Evolutionary conservation across 2,113 vertebrate genomes (phyloP).

Genomic region (Cygnus atratus): DNA sequence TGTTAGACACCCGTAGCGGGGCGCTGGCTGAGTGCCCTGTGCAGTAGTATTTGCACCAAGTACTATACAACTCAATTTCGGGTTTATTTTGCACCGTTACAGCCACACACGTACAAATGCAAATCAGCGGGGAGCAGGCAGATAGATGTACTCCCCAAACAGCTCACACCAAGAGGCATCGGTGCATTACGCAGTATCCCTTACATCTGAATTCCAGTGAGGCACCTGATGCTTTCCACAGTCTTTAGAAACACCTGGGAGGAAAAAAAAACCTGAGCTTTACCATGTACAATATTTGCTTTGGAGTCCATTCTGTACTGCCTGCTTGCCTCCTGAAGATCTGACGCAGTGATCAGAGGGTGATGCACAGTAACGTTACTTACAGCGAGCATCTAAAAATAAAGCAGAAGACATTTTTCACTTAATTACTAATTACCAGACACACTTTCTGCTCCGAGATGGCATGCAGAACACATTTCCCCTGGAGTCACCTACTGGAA

Average conservation of each 20-base stretch:
- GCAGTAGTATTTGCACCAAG: rapidly evolving
- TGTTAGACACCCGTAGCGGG: background rate
- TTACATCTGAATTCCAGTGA: rapidly evolving
- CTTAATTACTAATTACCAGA: background rate
- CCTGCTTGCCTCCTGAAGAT: conserved; percentile 86
- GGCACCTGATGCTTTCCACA: rapidly evolving
- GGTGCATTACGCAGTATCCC: rapidly evolving
- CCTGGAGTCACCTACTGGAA: background rate
- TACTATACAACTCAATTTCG: rapidly evolving
- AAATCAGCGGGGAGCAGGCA: rapidly evolving
- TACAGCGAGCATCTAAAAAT: conserved; percentile 82
- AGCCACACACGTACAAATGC: rapidly evolving
- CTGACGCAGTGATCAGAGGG: conserved; percentile 74
- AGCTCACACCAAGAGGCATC: background rate
- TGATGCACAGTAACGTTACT: conserved; percentile 76
- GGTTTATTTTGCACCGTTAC: rapidly evolving
- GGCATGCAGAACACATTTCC: background rate
- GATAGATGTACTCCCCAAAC: background rate
- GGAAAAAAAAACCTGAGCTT: background rate
- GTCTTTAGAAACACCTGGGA: rapidly evolving
- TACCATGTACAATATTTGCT: conserved; percentile 92
- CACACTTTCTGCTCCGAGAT: background rate
- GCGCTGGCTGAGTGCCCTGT: background rate
- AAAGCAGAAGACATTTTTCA: background rate
- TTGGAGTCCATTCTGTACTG: conserved; percentile 81